Percentiles rank a stretch among this genome's conserved stretches.
These are phyloP conservation scores for Chanos chanos DNA, from an alignment of 2,797 vertebrate species.

Conservation along the genomic window DNA sequence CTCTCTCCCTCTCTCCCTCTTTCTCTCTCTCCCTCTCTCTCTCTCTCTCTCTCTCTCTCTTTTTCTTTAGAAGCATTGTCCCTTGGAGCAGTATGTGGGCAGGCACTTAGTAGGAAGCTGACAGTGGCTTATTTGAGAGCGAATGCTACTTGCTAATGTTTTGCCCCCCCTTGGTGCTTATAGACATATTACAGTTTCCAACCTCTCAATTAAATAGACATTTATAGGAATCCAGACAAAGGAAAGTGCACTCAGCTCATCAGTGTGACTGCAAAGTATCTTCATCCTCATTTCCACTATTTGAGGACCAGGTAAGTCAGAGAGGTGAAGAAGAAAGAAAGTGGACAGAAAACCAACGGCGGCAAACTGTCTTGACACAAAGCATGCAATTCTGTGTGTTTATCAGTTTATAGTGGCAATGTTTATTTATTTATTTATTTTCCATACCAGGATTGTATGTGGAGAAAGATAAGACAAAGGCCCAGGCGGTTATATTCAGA, in stretches of 20 bases:
- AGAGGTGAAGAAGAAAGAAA: background rate
- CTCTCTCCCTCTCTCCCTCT: background rate
- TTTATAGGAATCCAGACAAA: slow-evolving; percentile 5
- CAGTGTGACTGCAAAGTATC: background rate
- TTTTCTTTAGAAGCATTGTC: slow-evolving; percentile 14
- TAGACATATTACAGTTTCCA: slow-evolving; percentile 16
- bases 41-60: background rate
- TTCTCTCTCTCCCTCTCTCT: background rate
- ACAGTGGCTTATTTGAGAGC: slow-evolving; percentile 33
- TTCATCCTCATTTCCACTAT: background rate
- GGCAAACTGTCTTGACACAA: too few relatives aligned
- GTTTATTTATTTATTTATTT: background rate
- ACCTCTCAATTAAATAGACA: background rate
- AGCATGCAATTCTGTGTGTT: background rate
- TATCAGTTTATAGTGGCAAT: background rate
- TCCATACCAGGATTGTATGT: background rate
- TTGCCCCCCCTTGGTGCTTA: background rate
- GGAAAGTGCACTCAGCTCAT: slow-evolving; percentile 14
- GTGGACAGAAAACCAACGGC: background rate
- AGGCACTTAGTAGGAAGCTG: slow-evolving; percentile 22
- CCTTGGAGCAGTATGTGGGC: slow-evolving; percentile 6
- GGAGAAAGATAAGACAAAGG: slow-evolving; percentile 1
- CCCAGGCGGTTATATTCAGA: background rate
- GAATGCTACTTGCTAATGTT: slow-evolving; percentile 38
- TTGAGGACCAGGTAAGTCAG: background rate